Evolutionary conservation across 2,888 invertebrate species (phyloP).

Genomic region (Spicauda simplicius): DNA sequence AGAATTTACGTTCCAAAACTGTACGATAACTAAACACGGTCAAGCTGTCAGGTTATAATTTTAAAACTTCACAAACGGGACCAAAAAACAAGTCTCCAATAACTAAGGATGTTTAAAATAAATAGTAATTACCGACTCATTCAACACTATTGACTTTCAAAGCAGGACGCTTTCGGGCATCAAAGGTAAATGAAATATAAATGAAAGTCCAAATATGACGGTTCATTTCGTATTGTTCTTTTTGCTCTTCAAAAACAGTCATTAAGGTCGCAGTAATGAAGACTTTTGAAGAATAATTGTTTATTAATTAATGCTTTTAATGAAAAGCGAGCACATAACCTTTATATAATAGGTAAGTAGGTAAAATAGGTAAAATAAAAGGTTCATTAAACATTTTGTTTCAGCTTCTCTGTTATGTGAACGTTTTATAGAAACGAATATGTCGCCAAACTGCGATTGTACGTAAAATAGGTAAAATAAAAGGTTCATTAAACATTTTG

Average conservation of each 20-base stretch:
- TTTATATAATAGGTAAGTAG: no score
- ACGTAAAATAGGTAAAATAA: no score
- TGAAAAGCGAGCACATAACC: no score
- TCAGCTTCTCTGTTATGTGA: no score
- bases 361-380: no score
- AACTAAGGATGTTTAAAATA: conserved; percentile 41
- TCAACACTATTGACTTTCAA: conserved; percentile 40
- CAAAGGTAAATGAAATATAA: conserved; percentile 31
- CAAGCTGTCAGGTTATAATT: conserved; percentile 19
- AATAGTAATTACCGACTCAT: conserved; percentile 44
- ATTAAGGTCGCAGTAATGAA: not conserved
- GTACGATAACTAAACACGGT: not conserved
- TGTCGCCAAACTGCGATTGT: no score
- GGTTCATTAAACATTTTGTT: no score
- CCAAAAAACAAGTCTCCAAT: conserved; percentile 22
- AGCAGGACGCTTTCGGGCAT: conserved; percentile 24
- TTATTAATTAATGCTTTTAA: no score
- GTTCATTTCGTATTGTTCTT: conserved; percentile 24
- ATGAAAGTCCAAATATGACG: conserved; percentile 26
- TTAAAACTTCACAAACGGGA: conserved; percentile 15
- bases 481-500: no score
- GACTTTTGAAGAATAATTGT: not conserved
- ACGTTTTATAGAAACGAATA: no score
- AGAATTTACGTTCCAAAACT: conserved; percentile 1
- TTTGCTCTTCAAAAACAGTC: conserved; percentile 5